Evolutionary conservation across 2,888 invertebrate genomes (phyloP).

Genomic region (Dexiosoma caninum): DNA sequence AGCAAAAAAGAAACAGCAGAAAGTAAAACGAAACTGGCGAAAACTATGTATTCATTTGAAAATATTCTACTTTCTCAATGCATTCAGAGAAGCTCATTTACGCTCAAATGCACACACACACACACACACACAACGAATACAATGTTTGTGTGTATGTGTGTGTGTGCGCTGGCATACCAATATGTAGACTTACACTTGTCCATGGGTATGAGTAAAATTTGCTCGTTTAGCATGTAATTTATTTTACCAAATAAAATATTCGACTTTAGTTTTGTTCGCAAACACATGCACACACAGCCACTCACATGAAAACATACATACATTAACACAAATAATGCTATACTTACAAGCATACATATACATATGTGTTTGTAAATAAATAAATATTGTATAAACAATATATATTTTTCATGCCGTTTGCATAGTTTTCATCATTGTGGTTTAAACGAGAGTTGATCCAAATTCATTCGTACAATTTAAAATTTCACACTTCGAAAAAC

Average conservation of each 20-base stretch:
- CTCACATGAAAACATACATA: not conserved
- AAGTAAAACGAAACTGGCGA: constrained; percentile 22
- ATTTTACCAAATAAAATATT: constrained; percentile 65
- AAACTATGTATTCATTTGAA: constrained; percentile 43
- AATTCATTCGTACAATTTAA: constrained; percentile 14
- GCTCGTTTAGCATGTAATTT: constrained; percentile 64
- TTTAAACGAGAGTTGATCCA: constrained; percentile 28
- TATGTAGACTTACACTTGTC: not conserved
- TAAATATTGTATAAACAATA: constrained; percentile 34
- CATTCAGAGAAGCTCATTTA: constrained; percentile 38
- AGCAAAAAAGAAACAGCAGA: not conserved
- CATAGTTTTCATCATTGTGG: constrained; percentile 52
- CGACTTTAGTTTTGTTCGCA: constrained; percentile 45
- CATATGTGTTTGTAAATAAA: constrained; percentile 8
- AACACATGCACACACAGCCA: not conserved
- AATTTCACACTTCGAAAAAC: constrained; percentile 35
- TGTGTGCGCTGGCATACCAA: not conserved
- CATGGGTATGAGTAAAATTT: constrained; percentile 8
- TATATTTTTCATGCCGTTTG: constrained; percentile 41
- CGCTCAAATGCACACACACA: not conserved
- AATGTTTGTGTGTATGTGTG: not conserved
- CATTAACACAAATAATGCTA: too few species aligned
- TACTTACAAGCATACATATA: too few species aligned
- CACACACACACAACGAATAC: not conserved
- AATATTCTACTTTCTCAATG: constrained; percentile 20